Evolutionary conservation across 1,140 invertebrate genomes (phyloP).

Genomic region (Drosophila saltans): DNA sequence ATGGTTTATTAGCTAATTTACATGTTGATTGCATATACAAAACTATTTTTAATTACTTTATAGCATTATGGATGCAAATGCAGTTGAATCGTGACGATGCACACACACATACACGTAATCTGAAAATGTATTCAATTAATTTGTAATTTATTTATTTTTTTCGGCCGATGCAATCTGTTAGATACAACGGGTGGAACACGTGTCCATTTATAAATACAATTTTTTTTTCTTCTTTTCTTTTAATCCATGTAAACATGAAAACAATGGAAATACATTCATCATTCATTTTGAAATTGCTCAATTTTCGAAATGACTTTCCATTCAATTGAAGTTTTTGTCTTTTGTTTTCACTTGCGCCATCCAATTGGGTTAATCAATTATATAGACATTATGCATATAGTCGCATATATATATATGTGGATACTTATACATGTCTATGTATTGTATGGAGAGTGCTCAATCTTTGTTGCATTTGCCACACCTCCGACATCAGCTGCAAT

Average conservation of each 20-base stretch:
- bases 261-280: conserved; percentile 13
- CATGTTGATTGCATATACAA: conserved; percentile 63
- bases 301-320: conserved; percentile 50
- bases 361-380: conserved; percentile 65
- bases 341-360: conserved; percentile 56
- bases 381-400: conserved; percentile 8
- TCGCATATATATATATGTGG: not conserved
- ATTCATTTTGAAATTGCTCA: conserved; percentile 29
- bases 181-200: conserved; percentile 14
- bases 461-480: conserved; percentile 62
- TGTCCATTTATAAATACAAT: conserved; percentile 28
- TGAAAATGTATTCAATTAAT: conserved; percentile 52
- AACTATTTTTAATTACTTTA: conserved; percentile 35
- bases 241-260: too few relatives aligned
- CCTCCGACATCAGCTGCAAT: conserved; percentile 60
- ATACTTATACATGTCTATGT: not conserved
- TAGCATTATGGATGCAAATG: not conserved
- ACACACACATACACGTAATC: too few relatives aligned
- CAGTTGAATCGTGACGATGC: conserved; percentile 41
- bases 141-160: conserved; percentile 56
- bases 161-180: conserved; percentile 19
- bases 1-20: conserved; percentile 68
- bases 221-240: too few relatives aligned
- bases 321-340: conserved; percentile 36
- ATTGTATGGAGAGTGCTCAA: conserved; percentile 51